phyloP scores from a whole-genome alignment of 2,797 vertebrate species.

The Siniperca obscura region DNA sequence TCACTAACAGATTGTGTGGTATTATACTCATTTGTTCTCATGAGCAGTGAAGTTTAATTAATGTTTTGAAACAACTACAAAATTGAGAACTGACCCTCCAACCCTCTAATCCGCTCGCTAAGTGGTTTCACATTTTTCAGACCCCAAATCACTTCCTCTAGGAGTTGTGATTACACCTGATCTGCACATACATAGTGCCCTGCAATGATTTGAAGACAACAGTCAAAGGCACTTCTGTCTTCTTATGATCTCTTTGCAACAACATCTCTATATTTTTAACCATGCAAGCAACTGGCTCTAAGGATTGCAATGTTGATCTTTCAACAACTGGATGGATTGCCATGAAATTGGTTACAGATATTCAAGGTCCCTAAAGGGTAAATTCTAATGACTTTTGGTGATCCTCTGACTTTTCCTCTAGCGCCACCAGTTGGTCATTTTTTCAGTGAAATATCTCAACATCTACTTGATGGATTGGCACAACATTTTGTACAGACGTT shows the following conservation, averaged over 20 bases:
- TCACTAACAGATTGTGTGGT: slow-evolving; percentile 12
- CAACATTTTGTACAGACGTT: not conserved
- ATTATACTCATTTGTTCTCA: slow-evolving; percentile 40
- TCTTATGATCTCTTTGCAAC: slow-evolving; percentile 8
- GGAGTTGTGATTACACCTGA: slow-evolving; percentile 42
- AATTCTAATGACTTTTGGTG: not conserved
- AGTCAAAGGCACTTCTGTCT: not conserved
- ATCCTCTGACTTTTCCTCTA: slow-evolving; percentile 4
- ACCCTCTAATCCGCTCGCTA: slow-evolving; percentile 50
- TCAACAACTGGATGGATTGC: not conserved
- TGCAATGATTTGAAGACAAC: slow-evolving; percentile 19
- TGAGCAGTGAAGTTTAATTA: slow-evolving; percentile 43
- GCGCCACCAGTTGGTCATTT: not conserved
- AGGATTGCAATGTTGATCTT: not conserved
- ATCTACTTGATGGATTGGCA: not conserved
- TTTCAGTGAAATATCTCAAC: not conserved
- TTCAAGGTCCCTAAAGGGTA: not conserved
- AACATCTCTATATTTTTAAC: not conserved
- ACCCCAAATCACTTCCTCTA: slow-evolving; percentile 34
- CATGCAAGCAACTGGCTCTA: not conserved
- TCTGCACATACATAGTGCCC: not conserved
- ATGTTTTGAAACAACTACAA: slow-evolving; percentile 51
- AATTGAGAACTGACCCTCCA: slow-evolving; percentile 44
- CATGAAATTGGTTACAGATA: slow-evolving; percentile 6
- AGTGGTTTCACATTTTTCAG: slow-evolving; percentile 49